Base-by-base conservation (phyloP, 2,797 vertebrate species). In the Tragopan temminckii region DNA sequence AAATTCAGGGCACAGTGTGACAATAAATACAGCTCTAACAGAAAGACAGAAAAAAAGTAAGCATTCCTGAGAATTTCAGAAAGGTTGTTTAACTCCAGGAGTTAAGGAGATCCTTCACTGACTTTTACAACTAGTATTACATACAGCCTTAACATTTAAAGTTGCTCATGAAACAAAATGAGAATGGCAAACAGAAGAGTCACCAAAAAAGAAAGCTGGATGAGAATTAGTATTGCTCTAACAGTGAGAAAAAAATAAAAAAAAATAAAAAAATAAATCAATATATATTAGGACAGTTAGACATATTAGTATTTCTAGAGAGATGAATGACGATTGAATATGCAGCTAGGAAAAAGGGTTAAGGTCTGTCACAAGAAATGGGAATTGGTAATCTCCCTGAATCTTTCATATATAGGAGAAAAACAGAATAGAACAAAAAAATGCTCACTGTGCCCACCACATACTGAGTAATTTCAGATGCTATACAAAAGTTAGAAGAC, bases 91-190 rank as follows among this genome's bases (percentile, higher is more conserved):
- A 69, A 35, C 19, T 72, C 24, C 20, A 21, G 13, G 27, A 62
- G 23, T 42, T 72, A 78, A 36, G 16, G 27, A 45, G 50, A 50
- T 48, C 57, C 16, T 85, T 13, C 5, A 16, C 29, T 61, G 46
- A 11, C 20, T 80, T 93, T 90, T 74, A 85, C 29, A 29, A 42
- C 50, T 31, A 63, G 36, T 35, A 35, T 13, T 24, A 43, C n/a
- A 81, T 86, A 90, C 27, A 95, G 46, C 50, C 88, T 86, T 77
- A 84, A 80, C 48, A 77, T 58, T 89, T 88, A 82, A 89, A 96
- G 75, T 55, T 89, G 55, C 68, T 92, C 70, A 88, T 79, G 77
- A 85, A 76, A 96, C n/a, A 94, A 84, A 93, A 66, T 31, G 82
- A 53, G 48, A 94, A 55, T 78, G 43, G 21, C 66, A 92, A 96